A percentile compares a stretch with the other conserved stretches of the same genome.
These are phyloP conservation scores for Exocentrus adspersus DNA, from an alignment of 2,888 invertebrate genomes.

Conservation along the genomic window DNA sequence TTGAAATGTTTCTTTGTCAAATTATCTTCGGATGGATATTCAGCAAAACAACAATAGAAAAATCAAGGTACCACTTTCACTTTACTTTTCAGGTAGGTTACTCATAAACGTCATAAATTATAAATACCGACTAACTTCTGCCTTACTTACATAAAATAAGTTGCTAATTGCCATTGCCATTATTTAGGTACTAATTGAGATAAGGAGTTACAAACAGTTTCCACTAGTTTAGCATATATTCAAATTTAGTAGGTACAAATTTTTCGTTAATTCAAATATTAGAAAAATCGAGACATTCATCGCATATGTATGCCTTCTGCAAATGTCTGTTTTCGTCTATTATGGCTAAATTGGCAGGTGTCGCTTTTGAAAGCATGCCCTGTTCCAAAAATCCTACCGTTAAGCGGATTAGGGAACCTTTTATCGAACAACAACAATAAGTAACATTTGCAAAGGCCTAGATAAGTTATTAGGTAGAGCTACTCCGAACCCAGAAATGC, in stretches of 20 bases:
- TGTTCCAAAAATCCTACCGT: conserved; percentile 23
- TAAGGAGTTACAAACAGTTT: too few species aligned
- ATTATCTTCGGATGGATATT: neutral
- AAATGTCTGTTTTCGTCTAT: conserved; percentile 19
- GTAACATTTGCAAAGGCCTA: conserved; percentile 50
- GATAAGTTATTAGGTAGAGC: conserved; percentile 45
- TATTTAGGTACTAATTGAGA: too few species aligned
- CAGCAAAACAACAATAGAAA: too few species aligned
- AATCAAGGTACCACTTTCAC: too few species aligned
- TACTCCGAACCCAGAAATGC: conserved; percentile 43
- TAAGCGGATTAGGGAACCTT: conserved; percentile 46
- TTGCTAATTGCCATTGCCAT: too few species aligned
- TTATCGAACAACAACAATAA: conserved; percentile 49
- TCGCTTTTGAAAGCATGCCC: conserved; percentile 8
- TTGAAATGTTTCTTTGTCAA: neutral
- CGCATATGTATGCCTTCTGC: conserved; percentile 14
- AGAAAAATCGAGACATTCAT: neutral
- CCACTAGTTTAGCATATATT: too few species aligned
- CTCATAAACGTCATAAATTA: too few species aligned
- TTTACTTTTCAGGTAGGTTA: too few species aligned
- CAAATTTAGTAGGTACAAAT: too few species aligned
- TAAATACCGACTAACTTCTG: too few species aligned
- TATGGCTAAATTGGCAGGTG: conserved; percentile 18
- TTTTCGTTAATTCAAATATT: neutral
- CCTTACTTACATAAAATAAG: too few species aligned